Evolutionary conservation across 2,113 vertebrate species (phyloP).

Genomic region (Leptocoma aspasia): DNA sequence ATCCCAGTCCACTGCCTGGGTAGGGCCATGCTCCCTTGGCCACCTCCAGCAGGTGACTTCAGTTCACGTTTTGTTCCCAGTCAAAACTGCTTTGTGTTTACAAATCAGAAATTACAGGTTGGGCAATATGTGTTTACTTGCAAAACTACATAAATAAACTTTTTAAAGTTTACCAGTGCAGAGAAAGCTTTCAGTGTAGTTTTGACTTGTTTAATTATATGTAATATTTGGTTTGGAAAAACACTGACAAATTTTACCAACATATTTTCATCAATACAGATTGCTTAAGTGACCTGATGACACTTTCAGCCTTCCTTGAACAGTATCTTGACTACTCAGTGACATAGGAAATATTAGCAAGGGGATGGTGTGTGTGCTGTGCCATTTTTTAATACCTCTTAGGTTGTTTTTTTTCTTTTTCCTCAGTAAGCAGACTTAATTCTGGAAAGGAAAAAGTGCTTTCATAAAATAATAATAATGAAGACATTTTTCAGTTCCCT

Average conservation of each 20-base stretch:
- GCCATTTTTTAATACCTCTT: neutral
- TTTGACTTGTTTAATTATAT: neutral
- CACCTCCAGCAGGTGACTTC: neutral
- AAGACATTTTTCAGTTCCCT: constrained; percentile 29
- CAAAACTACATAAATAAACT: neutral
- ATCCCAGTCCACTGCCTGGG: neutral
- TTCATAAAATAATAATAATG: constrained; percentile 19
- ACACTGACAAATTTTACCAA: neutral
- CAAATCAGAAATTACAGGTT: neutral
- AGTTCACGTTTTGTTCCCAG: neutral
- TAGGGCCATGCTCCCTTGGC: neutral
- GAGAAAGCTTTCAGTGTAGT: neutral
- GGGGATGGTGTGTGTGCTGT: neutral
- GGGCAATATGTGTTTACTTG: neutral
- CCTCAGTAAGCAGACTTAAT: neutral
- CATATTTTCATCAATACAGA: neutral
- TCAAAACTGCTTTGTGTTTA: neutral
- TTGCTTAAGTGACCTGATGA: neutral
- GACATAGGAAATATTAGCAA: neutral
- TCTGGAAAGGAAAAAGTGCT: neutral
- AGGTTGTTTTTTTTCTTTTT: neutral
- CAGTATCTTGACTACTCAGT: neutral
- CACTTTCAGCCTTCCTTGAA: neutral
- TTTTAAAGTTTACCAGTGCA: neutral
- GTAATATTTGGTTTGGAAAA: neutral